A percentile compares a stretch with the other conserved stretches of the same genome.
Conservation (phyloP, 1,140 invertebrate genomes). For the Druon quercuslanigerum region DNA sequence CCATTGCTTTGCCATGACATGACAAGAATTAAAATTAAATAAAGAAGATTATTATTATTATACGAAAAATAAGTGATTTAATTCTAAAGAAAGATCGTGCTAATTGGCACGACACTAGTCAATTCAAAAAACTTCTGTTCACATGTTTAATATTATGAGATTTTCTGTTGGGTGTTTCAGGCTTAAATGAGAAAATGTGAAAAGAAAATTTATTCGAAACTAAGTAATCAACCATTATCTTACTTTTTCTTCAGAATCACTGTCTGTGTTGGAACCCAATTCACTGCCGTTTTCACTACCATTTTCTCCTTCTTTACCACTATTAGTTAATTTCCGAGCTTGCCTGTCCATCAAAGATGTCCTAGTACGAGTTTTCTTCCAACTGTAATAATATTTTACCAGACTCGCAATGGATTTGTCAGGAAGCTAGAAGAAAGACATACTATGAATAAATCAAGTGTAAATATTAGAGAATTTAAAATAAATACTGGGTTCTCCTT, state of each 20-base stretch:
- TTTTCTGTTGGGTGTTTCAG: not conserved
- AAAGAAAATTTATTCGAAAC: not conserved
- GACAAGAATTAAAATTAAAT: no score
- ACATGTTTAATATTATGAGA: no score
- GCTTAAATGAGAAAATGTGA: not conserved
- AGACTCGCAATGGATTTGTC: conserved; percentile 97
- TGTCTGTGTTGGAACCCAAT: conserved; percentile 88
- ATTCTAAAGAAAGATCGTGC: no score
- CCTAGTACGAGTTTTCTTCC: conserved; percentile 95
- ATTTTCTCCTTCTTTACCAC: conserved; percentile 79
- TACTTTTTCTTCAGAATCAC: conserved; percentile 93
- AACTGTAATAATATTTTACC: conserved; percentile 98
- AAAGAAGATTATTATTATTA: no score
- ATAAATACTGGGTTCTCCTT: no score
- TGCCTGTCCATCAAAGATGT: conserved; percentile 96
- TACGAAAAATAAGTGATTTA: no score
- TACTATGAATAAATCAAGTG: not conserved
- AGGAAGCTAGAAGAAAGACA: conserved; percentile 82
- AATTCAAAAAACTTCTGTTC: no score
- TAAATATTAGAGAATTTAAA: no score
- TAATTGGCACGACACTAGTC: no score
- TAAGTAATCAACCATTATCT: conserved; percentile 62
- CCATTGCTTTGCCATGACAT: no score
- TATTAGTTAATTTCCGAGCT: conserved; percentile 82
- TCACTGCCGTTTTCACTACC: conserved; percentile 86